Evolutionary conservation across 2,888 invertebrate species (phyloP).

Genomic region (Dasypogon diadema): DNA sequence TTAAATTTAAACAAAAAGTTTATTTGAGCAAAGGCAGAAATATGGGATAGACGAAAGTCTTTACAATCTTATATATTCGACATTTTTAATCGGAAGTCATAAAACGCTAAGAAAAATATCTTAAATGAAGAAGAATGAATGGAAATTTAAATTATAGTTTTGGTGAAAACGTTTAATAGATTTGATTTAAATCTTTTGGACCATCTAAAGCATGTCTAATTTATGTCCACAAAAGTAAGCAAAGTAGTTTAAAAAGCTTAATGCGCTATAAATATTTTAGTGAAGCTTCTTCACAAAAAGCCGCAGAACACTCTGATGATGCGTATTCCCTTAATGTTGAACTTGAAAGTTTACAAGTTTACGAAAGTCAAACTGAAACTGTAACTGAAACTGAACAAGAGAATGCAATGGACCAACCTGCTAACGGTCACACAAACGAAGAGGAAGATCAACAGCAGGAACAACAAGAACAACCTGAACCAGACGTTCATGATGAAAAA

Average conservation of each 20-base stretch:
- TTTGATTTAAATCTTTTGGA: too few relatives aligned
- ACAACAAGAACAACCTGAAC: neutral
- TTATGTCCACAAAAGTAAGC: conserved; percentile 14
- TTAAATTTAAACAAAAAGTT: too few relatives aligned
- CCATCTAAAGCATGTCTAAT: too few relatives aligned
- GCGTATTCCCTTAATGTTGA: conserved; percentile 19
- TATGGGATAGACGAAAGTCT: too few relatives aligned
- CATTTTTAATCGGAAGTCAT: too few relatives aligned
- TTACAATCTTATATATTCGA: too few relatives aligned
- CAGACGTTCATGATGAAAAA: conserved; percentile 57
- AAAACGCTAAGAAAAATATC: too few relatives aligned
- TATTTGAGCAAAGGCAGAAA: too few relatives aligned
- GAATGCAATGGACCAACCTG: conserved; percentile 12
- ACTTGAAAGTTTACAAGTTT: conserved; percentile 51
- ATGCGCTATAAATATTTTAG: conserved; percentile 35
- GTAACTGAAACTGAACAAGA: neutral
- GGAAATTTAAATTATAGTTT: too few relatives aligned
- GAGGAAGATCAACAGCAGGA: conserved; percentile 11
- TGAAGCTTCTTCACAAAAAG: conserved; percentile 27
- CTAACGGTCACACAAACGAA: conserved; percentile 40
- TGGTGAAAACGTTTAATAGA: too few relatives aligned
- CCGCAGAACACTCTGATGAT: conserved; percentile 5
- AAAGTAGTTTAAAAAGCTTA: conserved; percentile 13
- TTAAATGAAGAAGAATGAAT: too few relatives aligned
- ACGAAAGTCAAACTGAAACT: neutral